Evolutionary conservation across 1,140 invertebrate species (phyloP), one percentile per base, ranked within the genome.

Genomic region (Drosophila ficusphila): DNA sequence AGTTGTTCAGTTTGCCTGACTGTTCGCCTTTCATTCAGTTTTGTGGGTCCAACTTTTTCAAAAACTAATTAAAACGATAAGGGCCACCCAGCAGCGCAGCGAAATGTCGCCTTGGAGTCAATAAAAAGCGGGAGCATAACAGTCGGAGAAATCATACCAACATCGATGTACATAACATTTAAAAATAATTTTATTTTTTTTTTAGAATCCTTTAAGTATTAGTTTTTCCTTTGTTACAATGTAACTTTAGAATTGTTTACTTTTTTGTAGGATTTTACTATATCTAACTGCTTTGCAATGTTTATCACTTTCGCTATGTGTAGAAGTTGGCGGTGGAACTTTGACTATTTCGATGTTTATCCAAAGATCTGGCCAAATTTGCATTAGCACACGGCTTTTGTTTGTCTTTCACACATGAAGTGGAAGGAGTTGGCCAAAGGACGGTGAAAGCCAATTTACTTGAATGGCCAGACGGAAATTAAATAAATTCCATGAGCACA

Each of bases 11-110:
- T 41, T 31, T 56, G 27, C 12, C 23, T 47, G 52, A 44, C 38
- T 60, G 41, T 44, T 25, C 31, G 21, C 27, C 34, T 18, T 48
- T 12, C 18, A 7, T 38, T 21, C 44, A 16, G 33, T 51, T 64
- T 56, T 34, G 44, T 57, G 48, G 69, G 56, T 38, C 52, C 39
- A 81, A 81, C 74, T 83, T 85, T 75, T 81, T 83, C 38, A 38
- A 74, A 83, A 83, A 85, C 79, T 83, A 83, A 83, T 83, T 83
- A 83, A 83, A 85, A 67, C 79, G 79, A 83, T 83, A 83, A 83
- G 75, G 57, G 52, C 27, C 23, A 53, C 48, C 34, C 18, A 41
- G 38, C 21, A 49, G 38, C 46, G 34, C 48, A 72, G 58, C 39
- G 54, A 74, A 67, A 67, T 54, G 60, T 53, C 25, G 38, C 57